These are phyloP conservation scores for Zophobas atratus DNA, from an alignment of 1,140 invertebrate species.

Conservation along the genomic window DNA sequence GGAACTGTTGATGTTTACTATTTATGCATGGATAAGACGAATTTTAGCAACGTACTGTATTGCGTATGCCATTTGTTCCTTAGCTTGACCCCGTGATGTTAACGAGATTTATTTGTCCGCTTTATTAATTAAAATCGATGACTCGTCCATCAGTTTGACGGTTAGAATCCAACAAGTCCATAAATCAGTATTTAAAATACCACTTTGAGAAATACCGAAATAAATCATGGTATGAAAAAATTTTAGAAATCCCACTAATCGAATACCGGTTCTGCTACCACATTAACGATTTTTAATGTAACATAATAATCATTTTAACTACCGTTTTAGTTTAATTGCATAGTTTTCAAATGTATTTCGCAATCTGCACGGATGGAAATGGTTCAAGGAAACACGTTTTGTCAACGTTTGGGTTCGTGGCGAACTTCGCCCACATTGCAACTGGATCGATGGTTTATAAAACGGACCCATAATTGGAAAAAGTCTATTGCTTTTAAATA, in stretches of 20 bases:
- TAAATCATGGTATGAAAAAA: constrained; percentile 39
- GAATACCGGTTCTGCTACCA: constrained; percentile 39
- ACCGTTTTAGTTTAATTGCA: constrained; percentile 36
- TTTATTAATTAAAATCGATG: constrained; percentile 39
- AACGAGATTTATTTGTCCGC: constrained; percentile 15
- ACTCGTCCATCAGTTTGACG: constrained; percentile 35
- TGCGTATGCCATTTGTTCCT: not conserved
- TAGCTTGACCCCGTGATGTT: constrained; percentile 7
- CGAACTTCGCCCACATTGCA: too few species aligned
- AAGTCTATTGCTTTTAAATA: too few species aligned
- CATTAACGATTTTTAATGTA: constrained; percentile 39
- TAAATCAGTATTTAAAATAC: constrained; percentile 43
- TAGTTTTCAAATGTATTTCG: constrained; percentile 5
- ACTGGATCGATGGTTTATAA: too few species aligned
- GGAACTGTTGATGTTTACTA: constrained; percentile 3
- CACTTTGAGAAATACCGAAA: constrained; percentile 43
- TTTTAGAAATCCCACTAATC: constrained; percentile 39
- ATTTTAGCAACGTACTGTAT: too few species aligned
- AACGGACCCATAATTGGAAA: too few species aligned
- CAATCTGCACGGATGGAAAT: constrained; percentile 8
- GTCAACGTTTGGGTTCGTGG: too few species aligned
- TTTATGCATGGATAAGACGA: too few species aligned
- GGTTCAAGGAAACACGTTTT: too few species aligned
- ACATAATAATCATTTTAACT: constrained; percentile 42
- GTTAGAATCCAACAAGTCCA: constrained; percentile 36